A percentile compares a stretch with the other conserved stretches of the same genome.
Evolutionary conservation across 2,113 vertebrate species (phyloP).

Genomic region (Brachyhypopomus gauderio): DNA sequence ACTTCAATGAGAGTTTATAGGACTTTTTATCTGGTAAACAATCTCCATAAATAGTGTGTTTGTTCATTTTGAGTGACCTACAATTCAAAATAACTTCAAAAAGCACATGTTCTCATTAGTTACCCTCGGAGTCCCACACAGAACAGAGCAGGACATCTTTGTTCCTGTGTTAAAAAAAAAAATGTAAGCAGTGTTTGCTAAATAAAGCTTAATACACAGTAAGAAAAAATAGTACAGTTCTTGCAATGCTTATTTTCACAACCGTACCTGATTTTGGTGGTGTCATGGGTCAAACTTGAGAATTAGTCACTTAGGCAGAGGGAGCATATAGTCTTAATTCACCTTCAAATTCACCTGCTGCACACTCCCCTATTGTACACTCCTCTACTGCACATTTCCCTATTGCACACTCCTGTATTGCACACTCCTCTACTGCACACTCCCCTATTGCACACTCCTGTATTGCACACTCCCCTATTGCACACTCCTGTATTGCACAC

Average conservation of each 20-base stretch:
- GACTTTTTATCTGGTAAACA: background rate
- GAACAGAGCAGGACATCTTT: constrained; percentile 24
- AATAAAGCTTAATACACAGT: background rate
- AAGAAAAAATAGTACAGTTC: background rate
- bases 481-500: no score
- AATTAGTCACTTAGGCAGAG: constrained; percentile 25
- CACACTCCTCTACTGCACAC: no score
- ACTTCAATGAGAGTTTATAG: background rate
- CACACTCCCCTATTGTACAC: background rate
- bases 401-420: no score
- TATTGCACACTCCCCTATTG: no score
- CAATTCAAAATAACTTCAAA: constrained; percentile 38
- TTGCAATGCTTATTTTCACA: background rate
- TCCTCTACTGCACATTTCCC: no score
- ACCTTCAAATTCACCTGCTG: background rate
- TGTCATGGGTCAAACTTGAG: constrained; percentile 11
- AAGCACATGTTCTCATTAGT: constrained; percentile 42
- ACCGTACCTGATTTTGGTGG: background rate
- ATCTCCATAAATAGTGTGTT: constrained; percentile 38
- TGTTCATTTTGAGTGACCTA: constrained; percentile 14
- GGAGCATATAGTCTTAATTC: constrained; percentile 1
- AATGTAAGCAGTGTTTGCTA: background rate
- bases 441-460: no score
- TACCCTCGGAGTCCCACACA: constrained; percentile 22
- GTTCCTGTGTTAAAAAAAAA: background rate